phyloP scores from a whole-genome alignment of 2,888 invertebrate species.

The Clusia tigrina region DNA sequence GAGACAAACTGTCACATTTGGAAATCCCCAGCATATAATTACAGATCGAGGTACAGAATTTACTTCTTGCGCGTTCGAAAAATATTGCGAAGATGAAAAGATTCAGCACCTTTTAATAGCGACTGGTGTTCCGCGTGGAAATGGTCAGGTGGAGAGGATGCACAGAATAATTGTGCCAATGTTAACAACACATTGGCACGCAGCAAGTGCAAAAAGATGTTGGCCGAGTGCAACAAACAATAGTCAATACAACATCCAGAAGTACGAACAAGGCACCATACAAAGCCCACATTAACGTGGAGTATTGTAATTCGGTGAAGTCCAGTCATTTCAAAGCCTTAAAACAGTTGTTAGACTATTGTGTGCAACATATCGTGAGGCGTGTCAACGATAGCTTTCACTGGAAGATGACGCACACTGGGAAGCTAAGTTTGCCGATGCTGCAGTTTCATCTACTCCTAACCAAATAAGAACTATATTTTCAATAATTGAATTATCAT shows the following conservation, averaged over 20 bases:
- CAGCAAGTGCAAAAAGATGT: conserved; percentile 45
- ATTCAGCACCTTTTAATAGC: conserved; percentile 42
- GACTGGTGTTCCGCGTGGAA: conserved; percentile 48
- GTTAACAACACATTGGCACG: conserved; percentile 50
- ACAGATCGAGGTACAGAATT: conserved; percentile 57
- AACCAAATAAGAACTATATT: too few species aligned
- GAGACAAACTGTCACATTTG: conserved; percentile 14
- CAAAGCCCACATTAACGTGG: too few species aligned
- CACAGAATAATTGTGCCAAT: conserved; percentile 50
- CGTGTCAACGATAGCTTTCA: too few species aligned
- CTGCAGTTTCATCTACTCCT: too few species aligned
- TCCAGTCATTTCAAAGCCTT: too few species aligned
- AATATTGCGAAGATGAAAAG: conserved; percentile 46
- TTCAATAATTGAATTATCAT: too few species aligned
- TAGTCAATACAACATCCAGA: conserved; percentile 32
- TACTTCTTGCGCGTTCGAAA: conserved; percentile 49
- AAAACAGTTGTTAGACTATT: too few species aligned
- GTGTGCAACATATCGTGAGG: too few species aligned
- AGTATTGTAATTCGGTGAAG: too few species aligned
- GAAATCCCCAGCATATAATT: conserved; percentile 45
- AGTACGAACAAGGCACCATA: too few species aligned
- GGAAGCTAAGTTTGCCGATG: too few species aligned
- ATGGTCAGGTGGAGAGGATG: conserved; percentile 54
- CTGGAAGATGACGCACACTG: too few species aligned
- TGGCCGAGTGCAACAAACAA: conserved; percentile 24